A percentile compares a stretch with the other conserved stretches of the same genome.
These are phyloP conservation scores for Drosophila kepulauana DNA, from an alignment of 1,140 invertebrate species.

Conservation along the genomic window DNA sequence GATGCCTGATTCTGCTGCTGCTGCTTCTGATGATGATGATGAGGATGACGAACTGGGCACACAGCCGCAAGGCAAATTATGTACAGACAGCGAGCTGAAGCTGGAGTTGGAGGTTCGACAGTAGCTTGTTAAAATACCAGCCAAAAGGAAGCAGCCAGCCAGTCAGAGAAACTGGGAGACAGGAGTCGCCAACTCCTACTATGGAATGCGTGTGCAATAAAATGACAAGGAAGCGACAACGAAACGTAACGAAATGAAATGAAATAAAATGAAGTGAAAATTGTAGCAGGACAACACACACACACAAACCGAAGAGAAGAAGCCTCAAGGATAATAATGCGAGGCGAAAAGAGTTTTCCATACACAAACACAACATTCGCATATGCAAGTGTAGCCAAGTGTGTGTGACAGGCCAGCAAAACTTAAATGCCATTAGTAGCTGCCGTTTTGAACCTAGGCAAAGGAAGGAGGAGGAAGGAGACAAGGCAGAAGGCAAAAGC, in stretches of 20 bases:
- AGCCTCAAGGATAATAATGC: constrained; percentile 66
- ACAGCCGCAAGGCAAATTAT: constrained; percentile 50
- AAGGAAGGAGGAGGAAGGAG: constrained; percentile 4
- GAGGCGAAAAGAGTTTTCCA: constrained; percentile 56
- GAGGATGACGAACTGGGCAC: constrained; percentile 32
- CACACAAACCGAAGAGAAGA: neutral
- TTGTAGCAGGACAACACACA: constrained; percentile 30
- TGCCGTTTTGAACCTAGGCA: constrained; percentile 54
- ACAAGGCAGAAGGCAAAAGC: constrained; percentile 51
- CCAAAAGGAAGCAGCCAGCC: constrained; percentile 35
- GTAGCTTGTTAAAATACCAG: constrained; percentile 81
- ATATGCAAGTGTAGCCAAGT: constrained; percentile 14
- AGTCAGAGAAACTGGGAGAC: constrained; percentile 25
- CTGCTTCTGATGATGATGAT: constrained; percentile 1
- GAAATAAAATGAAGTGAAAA: constrained; percentile 75
- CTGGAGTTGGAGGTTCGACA: constrained; percentile 63
- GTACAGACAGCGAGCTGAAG: constrained; percentile 45
- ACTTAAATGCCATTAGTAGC: constrained; percentile 81
- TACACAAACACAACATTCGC: constrained; percentile 36
- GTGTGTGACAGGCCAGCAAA: constrained; percentile 50
- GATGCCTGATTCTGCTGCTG: neutral
- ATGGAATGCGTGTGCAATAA: constrained; percentile 66
- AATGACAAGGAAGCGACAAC: constrained; percentile 38
- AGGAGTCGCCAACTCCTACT: constrained; percentile 23
- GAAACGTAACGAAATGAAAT: constrained; percentile 31